A percentile compares a stretch with the other conserved stretches of the same genome.
Evolutionary conservation across 2,113 vertebrate species (phyloP).

Genomic region (Macaca mulatta): DNA sequence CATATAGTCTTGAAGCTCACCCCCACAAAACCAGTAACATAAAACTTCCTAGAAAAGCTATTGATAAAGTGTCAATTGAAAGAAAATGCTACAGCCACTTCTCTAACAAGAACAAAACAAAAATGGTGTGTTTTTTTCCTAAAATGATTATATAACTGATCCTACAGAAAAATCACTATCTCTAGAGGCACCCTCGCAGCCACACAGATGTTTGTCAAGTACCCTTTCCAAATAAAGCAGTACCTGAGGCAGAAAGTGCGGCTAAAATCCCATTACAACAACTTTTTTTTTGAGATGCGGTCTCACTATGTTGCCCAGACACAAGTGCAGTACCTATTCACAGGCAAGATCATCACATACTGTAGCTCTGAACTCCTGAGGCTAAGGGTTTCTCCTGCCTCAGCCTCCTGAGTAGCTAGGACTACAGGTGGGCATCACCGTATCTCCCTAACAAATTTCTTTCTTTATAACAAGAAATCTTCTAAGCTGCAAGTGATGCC

Average conservation of each 20-base stretch:
- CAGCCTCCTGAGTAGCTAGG: background rate
- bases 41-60: conserved; percentile 5
- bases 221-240: background rate
- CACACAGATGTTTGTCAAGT: background rate
- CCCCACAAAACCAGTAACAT: background rate
- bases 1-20: background rate
- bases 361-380: background rate
- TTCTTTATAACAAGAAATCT: background rate
- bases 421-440: background rate
- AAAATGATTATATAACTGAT: background rate
- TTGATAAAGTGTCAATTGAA: background rate
- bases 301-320: background rate
- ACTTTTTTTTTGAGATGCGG: background rate
- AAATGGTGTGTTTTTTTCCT: background rate
- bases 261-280: background rate
- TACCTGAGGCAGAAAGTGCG: background rate
- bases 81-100: background rate
- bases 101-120: conserved; percentile 11
- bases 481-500: background rate
- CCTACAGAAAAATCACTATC: background rate
- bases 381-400: background rate
- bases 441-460: background rate
- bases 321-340: background rate
- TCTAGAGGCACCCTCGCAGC: background rate
- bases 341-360: background rate